Percentiles rank a stretch among this genome's conserved stretches.
Conservation (phyloP, 2,888 invertebrate genomes). For the Ariolimax columbianus region DNA sequence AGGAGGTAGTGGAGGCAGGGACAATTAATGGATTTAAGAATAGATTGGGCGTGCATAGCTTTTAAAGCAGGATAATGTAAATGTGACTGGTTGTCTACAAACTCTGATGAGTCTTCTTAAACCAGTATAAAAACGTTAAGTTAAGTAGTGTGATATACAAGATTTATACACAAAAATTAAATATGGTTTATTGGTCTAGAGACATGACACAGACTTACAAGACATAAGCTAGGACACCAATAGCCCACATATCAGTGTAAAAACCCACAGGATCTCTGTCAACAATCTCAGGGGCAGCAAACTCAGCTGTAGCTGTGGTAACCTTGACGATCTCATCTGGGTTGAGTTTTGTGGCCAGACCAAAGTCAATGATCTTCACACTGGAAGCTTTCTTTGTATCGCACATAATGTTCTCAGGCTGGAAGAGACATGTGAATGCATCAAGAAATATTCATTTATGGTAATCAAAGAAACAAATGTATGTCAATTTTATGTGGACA, state of each 20-base stretch:
- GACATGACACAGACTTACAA: slow-evolving; percentile 85
- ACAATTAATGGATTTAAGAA: too few relatives aligned
- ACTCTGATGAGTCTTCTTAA: too few relatives aligned
- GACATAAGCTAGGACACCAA: slow-evolving; percentile 98
- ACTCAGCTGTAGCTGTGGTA: slow-evolving; percentile 99
- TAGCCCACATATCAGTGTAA: slow-evolving; percentile 99
- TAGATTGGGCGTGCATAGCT: too few relatives aligned
- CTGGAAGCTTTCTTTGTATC: slow-evolving; percentile 95
- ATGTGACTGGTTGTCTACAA: too few relatives aligned
- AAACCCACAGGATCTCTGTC: slow-evolving; percentile 99
- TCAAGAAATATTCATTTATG: background rate
- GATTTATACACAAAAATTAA: too few relatives aligned
- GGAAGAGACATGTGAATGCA: slow-evolving; percentile 79
- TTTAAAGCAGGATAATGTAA: too few relatives aligned
- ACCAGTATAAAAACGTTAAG: too few relatives aligned
- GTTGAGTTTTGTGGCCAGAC: slow-evolving; percentile 97
- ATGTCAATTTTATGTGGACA: too few relatives aligned
- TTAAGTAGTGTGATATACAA: too few relatives aligned
- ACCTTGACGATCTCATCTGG: slow-evolving; percentile 99
- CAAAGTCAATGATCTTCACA: slow-evolving; percentile 99
- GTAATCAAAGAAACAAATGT: background rate
- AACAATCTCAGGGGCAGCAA: slow-evolving; percentile 99
- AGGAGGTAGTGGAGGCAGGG: too few relatives aligned
- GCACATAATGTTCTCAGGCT: slow-evolving; percentile 99
- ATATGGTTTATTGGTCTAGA: too few relatives aligned